Conservation (phyloP, 1,140 invertebrate species). For the Limonius californicus region DNA sequence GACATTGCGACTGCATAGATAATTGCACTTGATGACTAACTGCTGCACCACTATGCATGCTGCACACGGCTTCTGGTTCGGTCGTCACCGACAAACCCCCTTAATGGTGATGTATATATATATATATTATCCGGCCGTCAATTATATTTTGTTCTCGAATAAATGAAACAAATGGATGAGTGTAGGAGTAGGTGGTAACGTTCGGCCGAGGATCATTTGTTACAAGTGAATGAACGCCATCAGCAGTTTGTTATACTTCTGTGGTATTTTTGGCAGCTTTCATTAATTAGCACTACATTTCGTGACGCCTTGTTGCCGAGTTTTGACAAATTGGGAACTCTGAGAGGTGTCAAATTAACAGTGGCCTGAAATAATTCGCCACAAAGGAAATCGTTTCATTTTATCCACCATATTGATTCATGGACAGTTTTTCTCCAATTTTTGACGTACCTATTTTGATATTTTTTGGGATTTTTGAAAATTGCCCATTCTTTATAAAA, state of each 20-base stretch:
- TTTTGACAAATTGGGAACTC: not conserved
- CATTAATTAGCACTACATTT: not conserved
- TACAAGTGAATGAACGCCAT: not conserved
- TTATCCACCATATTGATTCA: too few relatives aligned
- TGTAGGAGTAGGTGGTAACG: not conserved
- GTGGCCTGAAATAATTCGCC: too few relatives aligned
- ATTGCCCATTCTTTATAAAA: too few relatives aligned
- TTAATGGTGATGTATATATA: not conserved
- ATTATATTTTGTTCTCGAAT: not conserved
- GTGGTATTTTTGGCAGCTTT: not conserved
- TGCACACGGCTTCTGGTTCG: not conserved
- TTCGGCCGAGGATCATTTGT: not conserved
- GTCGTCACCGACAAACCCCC: not conserved
- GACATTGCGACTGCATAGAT: constrained; percentile 25
- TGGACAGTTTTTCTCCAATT: too few relatives aligned
- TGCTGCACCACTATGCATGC: not conserved
- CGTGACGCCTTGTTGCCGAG: not conserved
- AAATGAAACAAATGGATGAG: not conserved
- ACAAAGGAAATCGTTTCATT: too few relatives aligned
- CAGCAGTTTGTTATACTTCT: constrained; percentile 1
- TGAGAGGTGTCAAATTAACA: too few relatives aligned
- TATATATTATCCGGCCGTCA: not conserved
- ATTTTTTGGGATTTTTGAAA: not conserved
- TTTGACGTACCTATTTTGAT: too few relatives aligned
- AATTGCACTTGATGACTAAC: constrained; percentile 23